Evolutionary conservation across 2,113 vertebrate genomes (phyloP).

Genomic region (Pongo pygmaeus): DNA sequence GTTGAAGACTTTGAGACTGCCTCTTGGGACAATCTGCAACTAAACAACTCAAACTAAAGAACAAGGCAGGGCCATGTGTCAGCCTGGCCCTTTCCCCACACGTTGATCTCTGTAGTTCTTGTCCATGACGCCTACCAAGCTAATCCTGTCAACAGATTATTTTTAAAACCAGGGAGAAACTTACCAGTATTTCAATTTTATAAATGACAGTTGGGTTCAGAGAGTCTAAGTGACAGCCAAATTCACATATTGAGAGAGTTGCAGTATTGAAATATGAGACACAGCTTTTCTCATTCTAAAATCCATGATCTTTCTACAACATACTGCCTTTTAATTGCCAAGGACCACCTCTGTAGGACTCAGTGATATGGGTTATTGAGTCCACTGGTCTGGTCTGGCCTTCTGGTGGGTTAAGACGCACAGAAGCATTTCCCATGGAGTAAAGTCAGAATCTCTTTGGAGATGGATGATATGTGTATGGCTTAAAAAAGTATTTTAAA

Average conservation of each 20-base stretch:
- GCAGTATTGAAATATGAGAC: neutral
- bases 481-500: neutral
- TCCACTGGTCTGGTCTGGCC: neutral
- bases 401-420: neutral
- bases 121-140: neutral
- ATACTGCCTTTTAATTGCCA: neutral
- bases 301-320: neutral
- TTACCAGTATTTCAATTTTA: neutral
- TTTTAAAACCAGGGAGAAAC: neutral
- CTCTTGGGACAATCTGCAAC: neutral
- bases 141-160: neutral
- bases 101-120: neutral
- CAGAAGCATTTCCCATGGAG: neutral
- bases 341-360: neutral
- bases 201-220: neutral
- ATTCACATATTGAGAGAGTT: neutral
- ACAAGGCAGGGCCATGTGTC: no score
- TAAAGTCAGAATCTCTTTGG: neutral
- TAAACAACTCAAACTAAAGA: neutral
- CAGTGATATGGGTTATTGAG: neutral
- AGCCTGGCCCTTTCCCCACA: rapidly evolving
- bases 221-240: neutral
- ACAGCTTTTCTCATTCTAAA: neutral
- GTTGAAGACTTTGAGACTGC: neutral
- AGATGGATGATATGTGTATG: no score